Base-by-base conservation (phyloP, 2,888 invertebrate genomes). In the Macrostomum cliftonense region DNA sequence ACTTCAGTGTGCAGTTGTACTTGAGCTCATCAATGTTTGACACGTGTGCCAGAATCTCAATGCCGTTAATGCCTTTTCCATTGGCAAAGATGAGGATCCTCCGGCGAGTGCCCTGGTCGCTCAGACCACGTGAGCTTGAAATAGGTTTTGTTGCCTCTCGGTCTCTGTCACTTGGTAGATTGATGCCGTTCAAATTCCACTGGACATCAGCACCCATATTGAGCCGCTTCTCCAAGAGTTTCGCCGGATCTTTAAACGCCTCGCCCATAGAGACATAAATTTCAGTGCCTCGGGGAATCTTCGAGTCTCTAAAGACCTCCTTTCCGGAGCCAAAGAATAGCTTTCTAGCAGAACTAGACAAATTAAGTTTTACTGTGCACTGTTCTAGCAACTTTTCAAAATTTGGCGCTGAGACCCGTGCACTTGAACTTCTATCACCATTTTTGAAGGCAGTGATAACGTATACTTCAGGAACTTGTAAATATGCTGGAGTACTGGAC, bases 251-350 rank as follows among this genome's bases (percentile, higher is more conserved):
- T 52, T 62, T 63, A 55, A 63, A 67, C 21, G 58, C 58, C 51
- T 68, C 67, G 14, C 67, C 67, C 50, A 57, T 58, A 1, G 68
- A 67, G 11, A 67, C 57, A 54, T 61, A 68, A 11, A 68, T 60
- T 39, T 64, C 63, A 2, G 58, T 56, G 37, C 62, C 60, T 1
- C 59, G 43, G 1, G 60, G 59, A 28, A 28, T 28, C 9, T 4
- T 28, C 9, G 28, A 4, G 9, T 4, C 9, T 28, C 28, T 28
- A 4, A 9, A 9, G 9, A 28, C 28, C 9, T 28, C 28, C 9
- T 28, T 28, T 28, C 28, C 28, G 9, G 28, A 28, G 9, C 28
- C 9, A 4, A 28, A 28, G 28, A 28, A 28, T 9, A 28, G 28
- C 28, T 28, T 28, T 9, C 28, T 28, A 28, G 28, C 28, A 28